Evolutionary conservation across 2,113 vertebrate genomes (phyloP), one percentile per base, ranked within the genome.

Genomic region (Cebus imitator): DNA sequence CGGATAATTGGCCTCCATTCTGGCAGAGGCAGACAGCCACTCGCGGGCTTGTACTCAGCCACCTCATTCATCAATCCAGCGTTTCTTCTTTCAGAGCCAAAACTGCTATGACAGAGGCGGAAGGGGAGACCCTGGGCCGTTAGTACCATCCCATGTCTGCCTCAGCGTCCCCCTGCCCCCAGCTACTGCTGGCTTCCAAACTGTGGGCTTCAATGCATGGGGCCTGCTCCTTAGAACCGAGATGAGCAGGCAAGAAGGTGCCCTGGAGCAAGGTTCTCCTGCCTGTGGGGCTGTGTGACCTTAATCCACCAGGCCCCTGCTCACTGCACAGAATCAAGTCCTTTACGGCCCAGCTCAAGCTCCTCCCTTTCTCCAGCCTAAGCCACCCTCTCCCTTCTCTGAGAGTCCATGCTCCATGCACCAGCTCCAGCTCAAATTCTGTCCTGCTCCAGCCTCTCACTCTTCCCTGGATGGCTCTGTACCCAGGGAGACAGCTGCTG

Each of bases 161-260:
- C 43, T 0, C 0, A 55, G 66, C 2, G 27, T 30, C 12, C 4
- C 20, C n/a, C 50, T 0, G 61, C 21, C 0, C 0, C 6, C 45
- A 87, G 57, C 89, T n/a, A 17, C 17, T 35, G 3, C 17, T 13
- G 13, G 48, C 48, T 57, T 25, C 32, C 27, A n/a, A 58, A 10
- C 37, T 70, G 35, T 52, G 66, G 10, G 18, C 79, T 85, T 76
- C 23, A 52, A 3, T 64, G 78, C 23, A 1, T 18, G 3, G 20
- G 30, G 17, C 16, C 86, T 75, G 37, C 55, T 76, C 58, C 37
- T 85, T 9, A 81, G 48, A 14, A 25, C 43, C 2, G 40, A 50
- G 16, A 8, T 43, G 0, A 32, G 37, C 3, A 1, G 55, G 84
- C 2, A 11, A 79, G 61, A 37, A 45, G 10, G 13, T 45, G 32